Conservation (phyloP, 2,797 vertebrate genomes). For the Pangasius sanitwongsei region DNA sequence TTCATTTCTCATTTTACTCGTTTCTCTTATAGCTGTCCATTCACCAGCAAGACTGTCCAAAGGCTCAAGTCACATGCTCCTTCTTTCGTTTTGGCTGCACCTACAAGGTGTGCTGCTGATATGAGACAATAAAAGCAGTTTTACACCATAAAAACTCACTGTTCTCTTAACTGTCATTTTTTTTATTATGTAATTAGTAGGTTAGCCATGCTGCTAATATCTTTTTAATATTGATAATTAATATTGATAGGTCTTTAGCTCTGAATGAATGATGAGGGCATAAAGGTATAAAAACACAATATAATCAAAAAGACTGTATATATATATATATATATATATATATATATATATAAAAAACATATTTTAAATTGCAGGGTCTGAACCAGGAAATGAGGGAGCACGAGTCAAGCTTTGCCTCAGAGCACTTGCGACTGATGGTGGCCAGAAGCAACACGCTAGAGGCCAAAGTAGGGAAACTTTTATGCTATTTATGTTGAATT, state of each 20-base stretch:
- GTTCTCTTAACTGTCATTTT: neutral
- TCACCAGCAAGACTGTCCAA: constrained; percentile 97
- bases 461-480: constrained; percentile 81
- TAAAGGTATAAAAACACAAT: neutral
- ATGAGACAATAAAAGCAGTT: neutral
- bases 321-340: too few species aligned
- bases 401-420: constrained; percentile 86
- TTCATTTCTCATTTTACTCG: neutral
- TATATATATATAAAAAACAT: too few species aligned
- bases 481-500: neutral
- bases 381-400: constrained; percentile 95
- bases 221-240: neutral
- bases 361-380: constrained; percentile 79
- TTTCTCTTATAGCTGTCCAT: constrained; percentile 82
- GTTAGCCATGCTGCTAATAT: neutral
- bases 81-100: constrained; percentile 93
- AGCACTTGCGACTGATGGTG: constrained; percentile 91
- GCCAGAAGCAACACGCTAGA: constrained; percentile 86
- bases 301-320: neutral
- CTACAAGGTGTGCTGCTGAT: constrained; percentile 80
- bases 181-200: neutral
- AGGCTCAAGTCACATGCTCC: constrained; percentile 94
- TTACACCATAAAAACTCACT: neutral
- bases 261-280: neutral
- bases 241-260: neutral